A percentile compares a stretch with the other conserved stretches of the same genome.
Evolutionary conservation across 2,113 vertebrate genomes (phyloP).

Genomic region (Regulus satrapa): DNA sequence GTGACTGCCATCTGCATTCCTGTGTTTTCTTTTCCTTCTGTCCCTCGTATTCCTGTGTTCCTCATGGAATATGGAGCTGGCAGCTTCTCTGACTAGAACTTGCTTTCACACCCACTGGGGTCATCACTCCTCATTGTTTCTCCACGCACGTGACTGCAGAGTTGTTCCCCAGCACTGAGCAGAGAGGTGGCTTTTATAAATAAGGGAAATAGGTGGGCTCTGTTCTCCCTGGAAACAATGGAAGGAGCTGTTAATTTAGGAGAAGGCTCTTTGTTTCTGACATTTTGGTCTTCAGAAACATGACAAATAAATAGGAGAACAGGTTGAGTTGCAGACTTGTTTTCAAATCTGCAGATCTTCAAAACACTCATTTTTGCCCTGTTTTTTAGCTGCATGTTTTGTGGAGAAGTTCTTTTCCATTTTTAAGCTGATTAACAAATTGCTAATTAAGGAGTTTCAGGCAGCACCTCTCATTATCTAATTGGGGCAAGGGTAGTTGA

Average conservation of each 20-base stretch:
- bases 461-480: background rate
- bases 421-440: background rate
- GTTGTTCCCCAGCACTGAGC: background rate
- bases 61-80: background rate
- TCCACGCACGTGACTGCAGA: background rate
- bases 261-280: background rate
- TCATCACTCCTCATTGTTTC: conserved; percentile 22
- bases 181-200: conserved; percentile 5
- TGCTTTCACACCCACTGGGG: background rate
- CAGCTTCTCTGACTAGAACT: background rate
- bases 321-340: background rate
- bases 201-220: conserved; percentile 42
- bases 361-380: background rate
- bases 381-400: background rate
- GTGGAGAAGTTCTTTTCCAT: background rate
- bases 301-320: background rate
- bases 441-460: background rate
- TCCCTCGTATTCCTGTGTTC: background rate
- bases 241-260: background rate
- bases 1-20: background rate
- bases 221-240: conserved; percentile 20
- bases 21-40: background rate
- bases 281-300: background rate
- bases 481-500: background rate
- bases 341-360: background rate